Evolutionary conservation across 2,888 invertebrate genomes (phyloP).

Genomic region (Lamellibrachia columna): DNA sequence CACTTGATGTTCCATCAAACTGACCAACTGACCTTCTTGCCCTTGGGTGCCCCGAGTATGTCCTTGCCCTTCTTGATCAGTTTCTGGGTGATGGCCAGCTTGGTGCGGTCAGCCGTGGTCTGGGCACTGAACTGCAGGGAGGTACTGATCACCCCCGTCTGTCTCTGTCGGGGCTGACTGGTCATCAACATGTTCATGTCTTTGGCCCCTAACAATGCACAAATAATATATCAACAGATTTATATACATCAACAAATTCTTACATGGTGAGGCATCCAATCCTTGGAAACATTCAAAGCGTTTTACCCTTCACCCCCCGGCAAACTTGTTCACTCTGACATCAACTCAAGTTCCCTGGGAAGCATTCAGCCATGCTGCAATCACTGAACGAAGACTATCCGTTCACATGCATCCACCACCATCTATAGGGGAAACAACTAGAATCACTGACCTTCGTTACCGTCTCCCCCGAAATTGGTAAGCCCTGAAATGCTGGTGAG

Average conservation of each 20-base stretch:
- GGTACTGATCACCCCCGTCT: conserved; percentile 50
- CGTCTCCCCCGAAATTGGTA: conserved; percentile 51
- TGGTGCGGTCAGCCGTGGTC: conserved; percentile 59
- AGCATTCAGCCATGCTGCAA: no score
- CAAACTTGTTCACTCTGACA: no score
- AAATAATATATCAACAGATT: conserved; percentile 26
- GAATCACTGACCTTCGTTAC: conserved; percentile 41
- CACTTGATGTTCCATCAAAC: background rate
- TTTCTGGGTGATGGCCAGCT: conserved; percentile 59
- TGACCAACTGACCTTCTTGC: conserved; percentile 53
- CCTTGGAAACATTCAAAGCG: background rate
- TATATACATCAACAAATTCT: background rate
- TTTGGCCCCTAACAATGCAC: background rate
- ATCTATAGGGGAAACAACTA: no score
- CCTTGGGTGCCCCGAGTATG: conserved; percentile 62
- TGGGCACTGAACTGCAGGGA: conserved; percentile 65
- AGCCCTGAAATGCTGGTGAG: conserved; percentile 60
- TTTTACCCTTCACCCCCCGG: no score
- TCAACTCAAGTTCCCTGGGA: no score
- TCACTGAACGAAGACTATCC: no score
- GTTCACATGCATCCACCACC: no score
- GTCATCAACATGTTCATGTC: conserved; percentile 46
- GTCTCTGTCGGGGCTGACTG: conserved; percentile 23
- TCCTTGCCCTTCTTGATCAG: conserved; percentile 64
- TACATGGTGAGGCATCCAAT: background rate